Evolutionary conservation across 1,140 invertebrate genomes (phyloP).

Genomic region (Triops cancriformis): DNA sequence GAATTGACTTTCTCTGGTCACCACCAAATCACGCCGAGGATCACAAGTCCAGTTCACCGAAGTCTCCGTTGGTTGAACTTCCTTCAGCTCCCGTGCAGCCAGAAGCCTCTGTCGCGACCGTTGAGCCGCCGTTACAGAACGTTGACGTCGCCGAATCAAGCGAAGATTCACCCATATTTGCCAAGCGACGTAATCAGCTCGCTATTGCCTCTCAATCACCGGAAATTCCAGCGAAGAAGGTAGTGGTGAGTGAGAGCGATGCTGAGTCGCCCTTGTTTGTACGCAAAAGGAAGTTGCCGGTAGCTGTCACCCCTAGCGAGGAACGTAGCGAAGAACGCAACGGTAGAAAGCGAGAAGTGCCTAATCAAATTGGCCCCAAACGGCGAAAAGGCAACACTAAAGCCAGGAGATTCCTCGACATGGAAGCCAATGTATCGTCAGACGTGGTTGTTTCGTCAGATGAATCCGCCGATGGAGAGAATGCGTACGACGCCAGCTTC

Average conservation of each 20-base stretch:
- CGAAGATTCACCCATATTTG: neutral
- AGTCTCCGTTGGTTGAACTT: neutral
- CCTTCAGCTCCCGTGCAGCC: neutral
- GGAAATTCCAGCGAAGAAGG: neutral
- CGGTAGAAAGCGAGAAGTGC: neutral
- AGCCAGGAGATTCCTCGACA: constrained; percentile 14
- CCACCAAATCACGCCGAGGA: neutral
- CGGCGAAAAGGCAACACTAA: neutral
- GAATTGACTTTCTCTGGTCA: neutral
- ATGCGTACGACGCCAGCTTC: constrained; percentile 21
- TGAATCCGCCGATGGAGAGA: constrained; percentile 7
- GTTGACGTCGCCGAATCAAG: neutral
- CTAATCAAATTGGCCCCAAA: neutral
- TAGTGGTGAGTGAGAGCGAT: constrained; percentile 1
- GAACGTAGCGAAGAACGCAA: too few species aligned
- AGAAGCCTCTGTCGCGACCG: neutral
- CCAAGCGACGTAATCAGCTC: neutral
- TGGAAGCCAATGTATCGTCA: constrained; percentile 18
- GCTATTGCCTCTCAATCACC: neutral
- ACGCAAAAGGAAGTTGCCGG: constrained; percentile 9
- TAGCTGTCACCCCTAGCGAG: too few species aligned
- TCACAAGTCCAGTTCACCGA: neutral
- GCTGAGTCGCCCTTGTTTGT: constrained; percentile 22
- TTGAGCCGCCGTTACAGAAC: neutral
- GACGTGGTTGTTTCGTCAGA: constrained; percentile 20